Evolutionary conservation across 2,888 invertebrate species (phyloP).

Genomic region (Corbicula japonica): DNA sequence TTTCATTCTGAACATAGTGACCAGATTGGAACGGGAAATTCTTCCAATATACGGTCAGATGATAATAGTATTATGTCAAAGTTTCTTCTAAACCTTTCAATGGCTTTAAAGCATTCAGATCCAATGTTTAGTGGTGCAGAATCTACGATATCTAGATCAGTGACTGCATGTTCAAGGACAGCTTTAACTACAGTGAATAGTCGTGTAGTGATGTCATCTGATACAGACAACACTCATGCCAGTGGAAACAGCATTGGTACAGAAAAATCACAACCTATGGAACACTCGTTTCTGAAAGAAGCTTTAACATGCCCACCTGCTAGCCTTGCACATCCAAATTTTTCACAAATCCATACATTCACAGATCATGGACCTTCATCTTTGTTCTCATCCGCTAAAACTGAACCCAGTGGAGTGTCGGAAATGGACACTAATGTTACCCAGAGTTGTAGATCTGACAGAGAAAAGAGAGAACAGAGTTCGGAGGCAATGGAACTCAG

Average conservation of each 20-base stretch:
- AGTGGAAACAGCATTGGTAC: not conserved
- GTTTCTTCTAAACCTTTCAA: slow-evolving; percentile 53
- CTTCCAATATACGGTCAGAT: slow-evolving; percentile 1
- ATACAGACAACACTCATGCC: not conserved
- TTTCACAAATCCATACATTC: not conserved
- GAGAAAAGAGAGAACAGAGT: too few species aligned
- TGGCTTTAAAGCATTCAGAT: slow-evolving; percentile 38
- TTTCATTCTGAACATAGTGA: slow-evolving; percentile 35
- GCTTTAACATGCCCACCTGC: slow-evolving; percentile 53
- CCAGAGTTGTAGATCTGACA: too few species aligned
- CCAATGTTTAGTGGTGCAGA: slow-evolving; percentile 27
- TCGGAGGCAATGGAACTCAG: not conserved
- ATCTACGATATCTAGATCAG: slow-evolving; percentile 5
- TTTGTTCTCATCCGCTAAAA: slow-evolving; percentile 2
- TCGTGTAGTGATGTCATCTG: slow-evolving; percentile 29
- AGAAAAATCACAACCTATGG: not conserved
- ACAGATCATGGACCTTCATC: too few species aligned
- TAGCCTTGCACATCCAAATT: slow-evolving; percentile 39
- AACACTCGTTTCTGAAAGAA: slow-evolving; percentile 47
- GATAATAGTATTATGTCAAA: slow-evolving; percentile 51
- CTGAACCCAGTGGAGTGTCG: not conserved
- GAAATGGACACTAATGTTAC: slow-evolving; percentile 20
- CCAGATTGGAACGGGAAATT: too few species aligned
- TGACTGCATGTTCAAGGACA: slow-evolving; percentile 5
- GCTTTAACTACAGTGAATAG: slow-evolving; percentile 31